Evolutionary conservation across 2,888 invertebrate genomes (phyloP).

Genomic region (Ptychoptera albimana): DNA sequence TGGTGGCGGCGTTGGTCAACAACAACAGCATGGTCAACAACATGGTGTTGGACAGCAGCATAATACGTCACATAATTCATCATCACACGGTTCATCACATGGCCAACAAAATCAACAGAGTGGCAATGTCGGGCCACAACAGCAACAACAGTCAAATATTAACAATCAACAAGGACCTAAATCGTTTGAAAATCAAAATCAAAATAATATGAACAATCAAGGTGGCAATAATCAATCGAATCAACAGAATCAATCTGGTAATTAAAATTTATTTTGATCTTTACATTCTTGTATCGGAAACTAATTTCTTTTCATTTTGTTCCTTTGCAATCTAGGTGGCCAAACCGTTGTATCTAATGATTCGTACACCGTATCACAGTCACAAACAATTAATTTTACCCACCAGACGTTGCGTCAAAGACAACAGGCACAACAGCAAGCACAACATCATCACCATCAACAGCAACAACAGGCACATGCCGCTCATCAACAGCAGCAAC

Average conservation of each 20-base stretch:
- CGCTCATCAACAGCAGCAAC: slow-evolving; percentile 16
- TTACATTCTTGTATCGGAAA: slow-evolving; percentile 1
- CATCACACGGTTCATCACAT: not conserved
- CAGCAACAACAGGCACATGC: slow-evolving; percentile 16
- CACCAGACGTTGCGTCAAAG: slow-evolving; percentile 32
- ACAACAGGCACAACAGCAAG: slow-evolving; percentile 26
- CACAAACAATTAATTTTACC: slow-evolving; percentile 73
- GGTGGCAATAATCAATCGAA: slow-evolving; percentile 7
- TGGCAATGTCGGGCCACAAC: not conserved
- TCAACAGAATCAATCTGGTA: slow-evolving; percentile 11
- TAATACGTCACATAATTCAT: slow-evolving; percentile 11
- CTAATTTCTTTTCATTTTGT: too few species aligned
- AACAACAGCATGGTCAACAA: slow-evolving; percentile 25
- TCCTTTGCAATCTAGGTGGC: slow-evolving; percentile 10
- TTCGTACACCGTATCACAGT: slow-evolving; percentile 61
- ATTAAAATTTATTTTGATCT: not conserved
- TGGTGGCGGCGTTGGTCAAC: slow-evolving; percentile 24
- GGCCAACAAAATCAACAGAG: slow-evolving; percentile 23
- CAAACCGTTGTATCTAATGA: slow-evolving; percentile 21
- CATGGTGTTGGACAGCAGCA: slow-evolving; percentile 16
- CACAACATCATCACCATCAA: slow-evolving; percentile 14
- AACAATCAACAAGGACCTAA: too few species aligned
- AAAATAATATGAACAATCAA: slow-evolving; percentile 1
- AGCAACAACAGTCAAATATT: not conserved
- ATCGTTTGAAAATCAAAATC: not conserved